A percentile compares a stretch with the other conserved stretches of the same genome.
phyloP scores from a whole-genome alignment of 2,113 vertebrate genomes.

The Triplophysa siluroides region DNA sequence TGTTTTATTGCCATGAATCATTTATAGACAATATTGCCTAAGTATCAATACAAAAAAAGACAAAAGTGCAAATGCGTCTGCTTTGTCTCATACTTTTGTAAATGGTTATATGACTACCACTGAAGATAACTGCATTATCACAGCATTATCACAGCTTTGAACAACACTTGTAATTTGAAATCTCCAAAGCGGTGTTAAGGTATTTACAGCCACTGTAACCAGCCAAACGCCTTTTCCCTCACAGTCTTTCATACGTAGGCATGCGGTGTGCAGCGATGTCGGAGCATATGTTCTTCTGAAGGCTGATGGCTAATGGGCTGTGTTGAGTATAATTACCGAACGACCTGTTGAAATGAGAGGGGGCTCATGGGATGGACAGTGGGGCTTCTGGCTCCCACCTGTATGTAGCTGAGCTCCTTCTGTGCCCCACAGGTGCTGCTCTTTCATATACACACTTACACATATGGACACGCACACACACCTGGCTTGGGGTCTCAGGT shows the following conservation, averaged over 20 bases:
- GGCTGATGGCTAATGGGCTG: slow-evolving; percentile 53
- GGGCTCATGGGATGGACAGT: slow-evolving; percentile 51
- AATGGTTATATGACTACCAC: neutral
- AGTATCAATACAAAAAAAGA: neutral
- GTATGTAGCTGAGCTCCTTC: slow-evolving; percentile 48
- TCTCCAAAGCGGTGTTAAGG: neutral
- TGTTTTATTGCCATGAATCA: neutral
- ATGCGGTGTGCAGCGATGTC: slow-evolving; percentile 39
- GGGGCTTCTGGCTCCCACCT: slow-evolving; percentile 55
- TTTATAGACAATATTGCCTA: neutral
- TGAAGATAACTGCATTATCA: neutral
- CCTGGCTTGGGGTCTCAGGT: slow-evolving; percentile 56
- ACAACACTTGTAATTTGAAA: neutral
- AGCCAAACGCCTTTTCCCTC: neutral
- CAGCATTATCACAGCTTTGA: neutral
- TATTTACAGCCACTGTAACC: slow-evolving; percentile 5
- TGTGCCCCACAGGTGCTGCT: slow-evolving; percentile 50
- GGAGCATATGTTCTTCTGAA: slow-evolving; percentile 40
- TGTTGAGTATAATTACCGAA: slow-evolving; percentile 53
- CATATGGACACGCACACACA: slow-evolving; percentile 48
- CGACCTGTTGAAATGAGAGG: slow-evolving; percentile 55
- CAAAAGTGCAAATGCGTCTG: neutral
- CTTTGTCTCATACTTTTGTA: neutral
- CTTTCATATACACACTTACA: slow-evolving; percentile 42
- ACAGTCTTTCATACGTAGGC: slow-evolving; percentile 30